Conservation (phyloP, 2,797 vertebrate species). For the Scleropages formosus region DNA sequence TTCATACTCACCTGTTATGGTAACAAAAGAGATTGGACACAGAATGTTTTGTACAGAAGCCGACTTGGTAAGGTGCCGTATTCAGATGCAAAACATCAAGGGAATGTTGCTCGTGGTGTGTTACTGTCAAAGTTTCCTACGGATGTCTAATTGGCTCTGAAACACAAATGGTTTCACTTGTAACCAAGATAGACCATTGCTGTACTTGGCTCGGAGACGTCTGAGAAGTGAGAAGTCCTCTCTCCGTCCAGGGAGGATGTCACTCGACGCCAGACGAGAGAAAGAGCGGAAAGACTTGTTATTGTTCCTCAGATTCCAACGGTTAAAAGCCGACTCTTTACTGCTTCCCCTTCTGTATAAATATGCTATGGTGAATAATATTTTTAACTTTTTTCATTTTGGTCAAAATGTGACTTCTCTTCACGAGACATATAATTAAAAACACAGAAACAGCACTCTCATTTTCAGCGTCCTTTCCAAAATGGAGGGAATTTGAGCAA, state of each 20-base stretch:
- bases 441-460: not conserved
- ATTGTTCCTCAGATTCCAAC: conserved; percentile 23
- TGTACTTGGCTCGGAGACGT: conserved; percentile 29
- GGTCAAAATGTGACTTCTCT: not conserved
- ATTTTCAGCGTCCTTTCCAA: conserved; percentile 4
- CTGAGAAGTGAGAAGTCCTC: conserved; percentile 36
- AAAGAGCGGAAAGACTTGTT: conserved; percentile 28
- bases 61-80: conserved; percentile 35
- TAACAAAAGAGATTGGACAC: conserved; percentile 19
- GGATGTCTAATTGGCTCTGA: conserved; percentile 61
- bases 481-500: conserved; percentile 10
- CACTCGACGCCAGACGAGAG: conserved; percentile 41
- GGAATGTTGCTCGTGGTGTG: conserved; percentile 50
- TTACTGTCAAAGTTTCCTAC: conserved; percentile 55
- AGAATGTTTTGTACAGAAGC: not conserved
- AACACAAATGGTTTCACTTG: conserved; percentile 66
- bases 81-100: conserved; percentile 42
- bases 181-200: conserved; percentile 51
- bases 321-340: not conserved
- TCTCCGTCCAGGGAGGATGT: conserved; percentile 42
- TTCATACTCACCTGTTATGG: not conserved
- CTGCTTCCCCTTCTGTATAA: not conserved
- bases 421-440: not conserved
- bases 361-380: not conserved
- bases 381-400: not conserved